phyloP scores from a whole-genome alignment of 2,888 invertebrate species.

The Drosophila hamatofila region DNA sequence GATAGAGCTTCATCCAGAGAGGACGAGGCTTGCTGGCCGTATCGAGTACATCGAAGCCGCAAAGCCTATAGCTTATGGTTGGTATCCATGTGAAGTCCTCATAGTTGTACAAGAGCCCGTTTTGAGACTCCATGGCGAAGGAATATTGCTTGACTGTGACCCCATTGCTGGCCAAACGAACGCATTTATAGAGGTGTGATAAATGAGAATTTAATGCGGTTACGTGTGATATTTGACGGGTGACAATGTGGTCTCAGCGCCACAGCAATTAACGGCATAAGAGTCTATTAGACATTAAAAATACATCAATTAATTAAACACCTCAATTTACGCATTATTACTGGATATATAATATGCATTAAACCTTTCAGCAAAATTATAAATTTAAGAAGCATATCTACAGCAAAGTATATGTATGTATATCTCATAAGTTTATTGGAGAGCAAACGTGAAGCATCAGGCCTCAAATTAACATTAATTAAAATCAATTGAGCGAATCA shows the following conservation, averaged over 20 bases:
- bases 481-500: constrained; percentile 62
- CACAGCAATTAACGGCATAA: background rate
- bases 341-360: background rate
- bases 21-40: background rate
- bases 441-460: constrained; percentile 83
- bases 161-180: background rate
- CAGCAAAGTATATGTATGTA: constrained; percentile 5
- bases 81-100: constrained; percentile 54
- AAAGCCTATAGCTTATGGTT: constrained; percentile 20
- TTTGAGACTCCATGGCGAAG: constrained; percentile 33
- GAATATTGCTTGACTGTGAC: background rate
- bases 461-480: constrained; percentile 68
- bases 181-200: constrained; percentile 42
- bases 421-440: constrained; percentile 85
- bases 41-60: constrained; percentile 45
- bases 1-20: constrained; percentile 32
- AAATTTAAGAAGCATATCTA: background rate
- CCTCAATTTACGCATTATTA: background rate
- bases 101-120: constrained; percentile 25
- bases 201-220: constrained; percentile 42
- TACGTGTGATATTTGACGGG: constrained; percentile 23
- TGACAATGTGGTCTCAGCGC: constrained; percentile 19
- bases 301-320: constrained; percentile 2
- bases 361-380: background rate
- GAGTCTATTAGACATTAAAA: background rate